Base-by-base conservation (phyloP, 1,140 invertebrate genomes). In the Drosophila parabipectinata region DNA sequence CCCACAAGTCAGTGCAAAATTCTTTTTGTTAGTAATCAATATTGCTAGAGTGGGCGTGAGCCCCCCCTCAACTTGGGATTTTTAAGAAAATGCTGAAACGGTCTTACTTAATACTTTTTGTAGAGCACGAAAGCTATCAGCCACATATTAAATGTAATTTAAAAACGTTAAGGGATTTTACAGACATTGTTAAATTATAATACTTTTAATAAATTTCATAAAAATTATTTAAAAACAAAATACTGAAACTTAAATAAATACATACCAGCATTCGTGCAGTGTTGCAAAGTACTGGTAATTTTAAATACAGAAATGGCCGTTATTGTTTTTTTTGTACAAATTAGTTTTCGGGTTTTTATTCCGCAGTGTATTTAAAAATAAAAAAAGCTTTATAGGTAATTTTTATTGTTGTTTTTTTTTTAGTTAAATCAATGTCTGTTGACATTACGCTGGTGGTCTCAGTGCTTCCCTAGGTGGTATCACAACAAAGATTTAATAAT, bases 11-110 rank as follows among this genome's bases (percentile, higher is more conserved):
- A 32, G 26, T 69, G 63, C 66, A 68, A 67, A 68, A 81, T 73
- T 78, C 79, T 50, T 78, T 74, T 69, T 83, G 79, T 78, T 74
- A 74, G 63, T 68, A 82, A 83, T 82, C 79, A 79, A 82, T 81
- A 81, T 9, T 48, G 18, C 15, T 48, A 32, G 28, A 47, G 44
- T 12, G 28, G 21, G 32, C 52, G 41, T 44, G 41, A 2, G 24
- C 10, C n/a, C 24, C 34, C 34, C 34, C 12, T 28, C 6, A 28
- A 28, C 26, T 7, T 28, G 5, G 26, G 26, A 28, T 6, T 28
- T 28, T 28, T 1, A 28, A 28, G 26, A 6, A 28, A 28, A 28
- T 6, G 5, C 26, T 28, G 5, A 28, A 6, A 28, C 26, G 26
- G 26, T 28, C 26, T 6, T 28, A 28, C 26, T 28, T 6, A 28